These are phyloP conservation scores for Cephus cinctus DNA, from an alignment of 1,140 invertebrate genomes.

Conservation along the genomic window DNA sequence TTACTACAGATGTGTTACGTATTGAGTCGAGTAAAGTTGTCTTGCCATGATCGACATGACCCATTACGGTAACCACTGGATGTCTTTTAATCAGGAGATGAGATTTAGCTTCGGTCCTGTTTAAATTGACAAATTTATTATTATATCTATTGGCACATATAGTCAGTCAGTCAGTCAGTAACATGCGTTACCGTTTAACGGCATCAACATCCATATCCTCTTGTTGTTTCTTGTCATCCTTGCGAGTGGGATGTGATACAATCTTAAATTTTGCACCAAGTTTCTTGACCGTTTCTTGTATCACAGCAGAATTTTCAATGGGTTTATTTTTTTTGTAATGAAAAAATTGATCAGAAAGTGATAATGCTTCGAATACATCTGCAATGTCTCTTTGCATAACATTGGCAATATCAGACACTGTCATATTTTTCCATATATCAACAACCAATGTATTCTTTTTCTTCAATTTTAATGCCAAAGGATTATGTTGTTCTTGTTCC, in stretches of 20 bases:
- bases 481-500: slow-evolving; percentile 2
- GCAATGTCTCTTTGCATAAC: slow-evolving; percentile 59
- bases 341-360: slow-evolving; percentile 51
- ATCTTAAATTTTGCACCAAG: slow-evolving; percentile 62
- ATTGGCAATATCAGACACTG: slow-evolving; percentile 69
- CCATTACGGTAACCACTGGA: slow-evolving; percentile 97
- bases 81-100: slow-evolving; percentile 66
- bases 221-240: slow-evolving; percentile 34
- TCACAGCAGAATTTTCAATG: slow-evolving; percentile 60
- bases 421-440: slow-evolving; percentile 78
- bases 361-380: slow-evolving; percentile 68
- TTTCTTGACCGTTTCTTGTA: slow-evolving; percentile 66
- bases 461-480: slow-evolving; percentile 12
- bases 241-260: slow-evolving; percentile 55
- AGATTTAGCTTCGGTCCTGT: no score
- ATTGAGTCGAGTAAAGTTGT: slow-evolving; percentile 94
- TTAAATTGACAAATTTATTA: background rate
- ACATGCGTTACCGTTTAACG: slow-evolving; percentile 27
- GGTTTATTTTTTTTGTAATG: slow-evolving; percentile 52
- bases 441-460: slow-evolving; percentile 53
- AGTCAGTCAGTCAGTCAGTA: background rate
- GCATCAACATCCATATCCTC: slow-evolving; percentile 43
- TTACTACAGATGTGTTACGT: slow-evolving; percentile 82
- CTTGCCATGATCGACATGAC: slow-evolving; percentile 99
- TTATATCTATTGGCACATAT: background rate